Evolutionary conservation across 2,113 vertebrate genomes (phyloP), one percentile per base, ranked within the genome.

Genomic region (Polypterus bichir): DNA sequence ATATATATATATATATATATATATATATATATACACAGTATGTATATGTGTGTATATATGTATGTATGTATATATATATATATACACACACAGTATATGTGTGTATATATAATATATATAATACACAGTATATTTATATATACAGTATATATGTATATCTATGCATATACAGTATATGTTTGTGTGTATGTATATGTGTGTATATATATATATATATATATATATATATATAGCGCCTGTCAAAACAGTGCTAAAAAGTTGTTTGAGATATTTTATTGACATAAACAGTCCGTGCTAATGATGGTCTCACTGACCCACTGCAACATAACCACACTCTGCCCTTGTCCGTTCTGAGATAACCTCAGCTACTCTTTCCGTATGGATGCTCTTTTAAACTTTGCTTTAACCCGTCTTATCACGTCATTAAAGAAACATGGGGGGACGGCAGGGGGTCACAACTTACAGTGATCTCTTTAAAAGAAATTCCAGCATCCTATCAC

Each of bases 401-500:
- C 64, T 73, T 76, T 71, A 82, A 77, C 73, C 76, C 80, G 77
- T 86, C 79, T 86, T 83, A 76, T 74, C 79, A 79, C 78, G 66
- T 66, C 49, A 82, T 75, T 78, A 79, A 86, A 84, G 80, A 88
- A 79, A 27, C 27, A 27, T 87, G 73, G 83, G 83, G 78, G 60
- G 60, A 63, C 65, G 87, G 84, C 82, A 79, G 79, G 81, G 72
- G 80, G 80, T 77, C 62, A 9, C 67, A 71, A 66, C 74, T 74
- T 76, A 71, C 7, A 63, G 80, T 79, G 82, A 88, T 86, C 86
- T 89, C 82, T 89, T 87, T 53, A 73, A 78, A 69, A 73, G 79
- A 87, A 89, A 91, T 86, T 81, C 83, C 86, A 86, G 83, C 89
- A 88, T 91, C 89, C 88, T 91, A 89, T 92, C 89, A 92, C 91